Evolutionary conservation across 2,797 vertebrate species (phyloP), one percentile per base, ranked within the genome.

Genomic region (Amniataba percoides): DNA sequence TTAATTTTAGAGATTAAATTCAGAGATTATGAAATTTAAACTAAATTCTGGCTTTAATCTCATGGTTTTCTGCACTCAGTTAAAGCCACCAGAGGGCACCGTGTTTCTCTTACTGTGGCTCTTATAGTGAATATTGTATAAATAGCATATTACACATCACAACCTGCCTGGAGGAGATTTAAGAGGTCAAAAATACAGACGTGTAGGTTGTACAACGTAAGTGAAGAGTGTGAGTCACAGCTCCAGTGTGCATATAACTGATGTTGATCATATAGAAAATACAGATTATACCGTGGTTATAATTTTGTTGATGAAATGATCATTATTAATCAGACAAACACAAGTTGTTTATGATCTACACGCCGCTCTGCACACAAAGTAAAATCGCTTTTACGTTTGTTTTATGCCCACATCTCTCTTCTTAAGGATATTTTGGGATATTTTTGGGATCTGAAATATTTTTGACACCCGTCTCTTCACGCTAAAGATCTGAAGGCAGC

Each of bases 41-140:
- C 49, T 16, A 5, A n/a, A 12, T 21, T 42, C 6, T 42, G 34
- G 34, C 34, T 36, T 36, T 36, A 36, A 36, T 3, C 8, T 11
- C n/a, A n/a, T 12, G 23, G 49, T 21, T 51, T 61, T 43, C 16
- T 74, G 36, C 43, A 55, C 27, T 10, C 14, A 46, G 23, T 31
- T 16, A 39, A 53, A 10, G 55, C 66, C 75, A 63, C 53, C n/a
- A 77, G 77, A 69, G 36, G 52, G 27, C 70, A 19, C 3, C 8
- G 15, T 67, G 34, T 48, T 25, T 52, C 9, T 21, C 15, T 51
- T 40, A 25, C 52, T 16, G 9, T 9, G 7, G 27, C 27, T 31
- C 51, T 12, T 13, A n/a, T n/a, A 40, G 36, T 15, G 2, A 36
- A 9, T 36, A 7, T 36, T 36, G 8, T 36, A 7, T 36, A 36